Evolutionary conservation across 2,888 invertebrate species (phyloP).

Genomic region (Sisyra nigra): DNA sequence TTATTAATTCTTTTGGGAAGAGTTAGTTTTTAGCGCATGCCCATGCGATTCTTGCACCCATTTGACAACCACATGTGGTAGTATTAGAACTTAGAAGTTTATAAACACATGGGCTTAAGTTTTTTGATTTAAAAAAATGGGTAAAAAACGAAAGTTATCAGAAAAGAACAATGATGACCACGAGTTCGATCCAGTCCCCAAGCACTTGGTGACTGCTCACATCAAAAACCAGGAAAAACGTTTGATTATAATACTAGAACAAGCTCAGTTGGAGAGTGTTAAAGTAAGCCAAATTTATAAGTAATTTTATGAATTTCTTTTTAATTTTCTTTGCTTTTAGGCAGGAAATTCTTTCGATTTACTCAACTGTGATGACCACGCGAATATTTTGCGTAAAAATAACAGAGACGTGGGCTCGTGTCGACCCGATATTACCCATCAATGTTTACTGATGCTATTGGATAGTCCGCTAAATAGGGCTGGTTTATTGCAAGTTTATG

Average conservation of each 20-base stretch:
- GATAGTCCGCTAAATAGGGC: conserved; percentile 96
- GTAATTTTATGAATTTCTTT: neutral
- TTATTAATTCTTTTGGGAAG: too few species aligned
- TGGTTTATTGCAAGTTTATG: conserved; percentile 87
- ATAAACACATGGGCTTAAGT: too few species aligned
- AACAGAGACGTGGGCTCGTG: conserved; percentile 76
- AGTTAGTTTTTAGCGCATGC: too few species aligned
- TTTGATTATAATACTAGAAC: conserved; percentile 81
- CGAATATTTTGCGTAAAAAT: conserved; percentile 65
- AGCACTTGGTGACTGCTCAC: conserved; percentile 61
- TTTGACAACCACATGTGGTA: too few species aligned
- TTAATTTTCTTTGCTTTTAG: conserved; percentile 31
- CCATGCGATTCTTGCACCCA: too few species aligned
- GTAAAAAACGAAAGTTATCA: conserved; percentile 35
- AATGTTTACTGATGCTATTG: conserved; percentile 92
- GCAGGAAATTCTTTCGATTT: conserved; percentile 77
- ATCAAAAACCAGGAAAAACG: conserved; percentile 76
- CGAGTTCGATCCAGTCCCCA: conserved; percentile 64
- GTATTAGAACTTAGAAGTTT: too few species aligned
- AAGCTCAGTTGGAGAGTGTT: conserved; percentile 89
- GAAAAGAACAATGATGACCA: conserved; percentile 43
- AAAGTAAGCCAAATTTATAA: conserved; percentile 45
- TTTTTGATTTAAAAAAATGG: conserved; percentile 22
- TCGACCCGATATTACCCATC: conserved; percentile 94
- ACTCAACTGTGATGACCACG: conserved; percentile 88